Conservation (phyloP, 2,797 vertebrate genomes). For the Hybognathus amarus region DNA sequence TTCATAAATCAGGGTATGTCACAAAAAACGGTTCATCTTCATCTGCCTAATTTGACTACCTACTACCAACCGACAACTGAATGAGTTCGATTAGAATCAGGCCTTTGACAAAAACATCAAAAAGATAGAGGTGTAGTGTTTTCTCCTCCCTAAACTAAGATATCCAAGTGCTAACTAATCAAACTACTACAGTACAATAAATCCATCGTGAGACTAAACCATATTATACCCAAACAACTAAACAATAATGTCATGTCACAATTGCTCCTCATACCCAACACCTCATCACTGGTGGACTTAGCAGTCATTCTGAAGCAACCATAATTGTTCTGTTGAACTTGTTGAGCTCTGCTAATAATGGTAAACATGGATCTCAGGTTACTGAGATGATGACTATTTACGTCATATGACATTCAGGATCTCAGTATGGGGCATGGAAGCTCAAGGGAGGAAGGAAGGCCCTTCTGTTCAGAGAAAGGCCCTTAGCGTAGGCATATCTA, state of each 20-base stretch:
- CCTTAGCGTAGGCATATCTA: constrained; percentile 7
- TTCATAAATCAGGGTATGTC: not conserved
- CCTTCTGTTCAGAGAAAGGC: constrained; percentile 9
- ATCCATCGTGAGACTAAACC: constrained; percentile 1
- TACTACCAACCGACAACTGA: not conserved
- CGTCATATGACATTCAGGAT: constrained; percentile 41
- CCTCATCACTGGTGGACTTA: constrained; percentile 10
- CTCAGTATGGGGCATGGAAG: constrained; percentile 25
- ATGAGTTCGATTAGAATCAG: not conserved
- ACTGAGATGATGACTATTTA: constrained; percentile 48
- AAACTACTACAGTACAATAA: not conserved
- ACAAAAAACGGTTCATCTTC: not conserved
- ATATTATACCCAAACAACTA: not conserved
- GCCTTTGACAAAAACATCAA: not conserved
- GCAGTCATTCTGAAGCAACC: not conserved
- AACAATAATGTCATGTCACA: not conserved
- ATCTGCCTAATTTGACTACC: not conserved
- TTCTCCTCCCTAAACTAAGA: not conserved
- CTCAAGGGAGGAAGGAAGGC: constrained; percentile 27
- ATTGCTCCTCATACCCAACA: not conserved
- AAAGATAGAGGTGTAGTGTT: not conserved
- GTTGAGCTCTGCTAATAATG: constrained; percentile 41
- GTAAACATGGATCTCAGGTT: constrained; percentile 58
- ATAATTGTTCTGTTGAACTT: constrained; percentile 37
- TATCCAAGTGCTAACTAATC: not conserved